These are phyloP conservation scores for Leucosticte australis DNA, from an alignment of 2,113 vertebrate species.

Conservation along the genomic window DNA sequence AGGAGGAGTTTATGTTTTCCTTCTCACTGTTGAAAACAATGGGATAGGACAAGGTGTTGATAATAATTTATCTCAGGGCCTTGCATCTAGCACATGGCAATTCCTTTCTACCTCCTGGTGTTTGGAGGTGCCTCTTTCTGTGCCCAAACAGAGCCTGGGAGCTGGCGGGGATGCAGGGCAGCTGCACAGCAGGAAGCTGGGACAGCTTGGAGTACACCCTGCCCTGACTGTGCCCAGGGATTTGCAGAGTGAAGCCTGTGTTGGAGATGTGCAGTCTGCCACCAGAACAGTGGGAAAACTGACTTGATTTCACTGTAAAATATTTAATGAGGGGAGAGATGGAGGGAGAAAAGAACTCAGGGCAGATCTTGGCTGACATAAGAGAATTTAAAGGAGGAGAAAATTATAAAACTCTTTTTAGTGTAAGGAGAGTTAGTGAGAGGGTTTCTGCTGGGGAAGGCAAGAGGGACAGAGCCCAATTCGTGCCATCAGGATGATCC, in stretches of 20 bases:
- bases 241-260: not conserved
- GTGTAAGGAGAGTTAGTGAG: not conserved
- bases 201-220: no score
- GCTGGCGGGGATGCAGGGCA: not conserved
- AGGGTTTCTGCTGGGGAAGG: not conserved
- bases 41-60: not conserved
- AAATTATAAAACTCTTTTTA: not conserved
- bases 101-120: not conserved
- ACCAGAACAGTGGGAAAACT: not conserved
- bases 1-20: not conserved
- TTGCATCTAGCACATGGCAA: not conserved
- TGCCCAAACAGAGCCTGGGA: not conserved
- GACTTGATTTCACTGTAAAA: not conserved
- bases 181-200: not conserved
- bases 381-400: not conserved
- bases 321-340: not conserved
- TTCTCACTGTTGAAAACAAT: not conserved
- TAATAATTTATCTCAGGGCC: not conserved
- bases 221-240: not conserved
- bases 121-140: not conserved
- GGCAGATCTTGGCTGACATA: not conserved
- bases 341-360: not conserved
- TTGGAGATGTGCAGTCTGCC: not conserved
- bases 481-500: accelerated
- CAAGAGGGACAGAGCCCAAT: not conserved